A percentile compares a stretch with the other conserved stretches of the same genome.
These are phyloP conservation scores for Dugesia japonica DNA, from an alignment of 2,888 invertebrate species.

Conservation along the genomic window DNA sequence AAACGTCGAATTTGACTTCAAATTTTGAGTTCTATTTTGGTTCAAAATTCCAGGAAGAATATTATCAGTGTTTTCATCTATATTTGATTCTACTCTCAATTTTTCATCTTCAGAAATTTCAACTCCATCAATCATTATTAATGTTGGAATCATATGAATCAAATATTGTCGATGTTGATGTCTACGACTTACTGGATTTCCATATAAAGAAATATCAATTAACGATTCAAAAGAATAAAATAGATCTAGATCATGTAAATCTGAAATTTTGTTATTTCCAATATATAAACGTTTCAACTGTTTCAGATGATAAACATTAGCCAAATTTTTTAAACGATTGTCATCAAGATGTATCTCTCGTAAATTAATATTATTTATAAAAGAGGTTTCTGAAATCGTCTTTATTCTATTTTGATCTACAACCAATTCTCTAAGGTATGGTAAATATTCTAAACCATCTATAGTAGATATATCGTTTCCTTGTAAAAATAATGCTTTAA, in stretches of 20 bases:
- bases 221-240: conserved; percentile 41
- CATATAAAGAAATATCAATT: conserved; percentile 45
- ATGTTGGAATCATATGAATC: conserved; percentile 42
- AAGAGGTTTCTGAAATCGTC: conserved; percentile 41
- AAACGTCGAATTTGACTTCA: conserved; percentile 23
- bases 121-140: conserved; percentile 45
- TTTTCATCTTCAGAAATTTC: conserved; percentile 46
- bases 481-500: conserved; percentile 46
- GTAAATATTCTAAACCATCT: conserved; percentile 45
- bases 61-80: conserved; percentile 40
- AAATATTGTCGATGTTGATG: conserved; percentile 44
- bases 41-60: conserved; percentile 28
- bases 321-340: conserved; percentile 41
- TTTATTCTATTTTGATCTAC: conserved; percentile 48
- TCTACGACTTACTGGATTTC: conserved; percentile 46
- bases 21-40: conserved; percentile 23
- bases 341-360: conserved; percentile 48
- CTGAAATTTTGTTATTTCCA: conserved; percentile 46
- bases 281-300: conserved; percentile 46
- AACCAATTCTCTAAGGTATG: conserved; percentile 45
- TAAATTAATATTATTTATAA: conserved; percentile 45
- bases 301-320: conserved; percentile 41
- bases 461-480: conserved; percentile 46
- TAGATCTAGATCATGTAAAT: conserved; percentile 45
- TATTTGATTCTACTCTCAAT: conserved; percentile 45